Evolutionary conservation across 2,113 vertebrate genomes (phyloP).

Genomic region (Vicugna pacos): DNA sequence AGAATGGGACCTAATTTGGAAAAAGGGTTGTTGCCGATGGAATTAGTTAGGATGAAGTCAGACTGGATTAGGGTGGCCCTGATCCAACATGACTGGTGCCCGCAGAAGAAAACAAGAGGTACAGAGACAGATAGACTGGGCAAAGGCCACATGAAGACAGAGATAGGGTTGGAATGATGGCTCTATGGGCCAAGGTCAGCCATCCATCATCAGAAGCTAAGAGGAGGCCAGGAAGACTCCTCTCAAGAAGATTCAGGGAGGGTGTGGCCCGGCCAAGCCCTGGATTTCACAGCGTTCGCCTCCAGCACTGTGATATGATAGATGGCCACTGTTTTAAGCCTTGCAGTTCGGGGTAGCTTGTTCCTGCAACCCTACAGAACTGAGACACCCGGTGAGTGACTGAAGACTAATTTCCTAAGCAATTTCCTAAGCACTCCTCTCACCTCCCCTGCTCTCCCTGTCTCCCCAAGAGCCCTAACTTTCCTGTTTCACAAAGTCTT

Average conservation of each 20-base stretch:
- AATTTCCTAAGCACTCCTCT: neutral
- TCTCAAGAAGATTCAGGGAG: neutral
- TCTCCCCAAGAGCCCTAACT: neutral
- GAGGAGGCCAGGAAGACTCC: neutral
- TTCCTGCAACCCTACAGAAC: neutral
- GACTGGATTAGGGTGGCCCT: neutral
- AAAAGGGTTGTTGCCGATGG: neutral
- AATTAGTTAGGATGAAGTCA: neutral
- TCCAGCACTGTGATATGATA: neutral
- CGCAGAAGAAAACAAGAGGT: neutral
- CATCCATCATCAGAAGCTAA: neutral
- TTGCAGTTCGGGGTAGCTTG: neutral
- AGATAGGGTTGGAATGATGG: neutral
- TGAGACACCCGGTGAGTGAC: neutral
- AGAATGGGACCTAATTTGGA: neutral
- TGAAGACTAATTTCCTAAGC: neutral
- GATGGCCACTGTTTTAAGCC: neutral
- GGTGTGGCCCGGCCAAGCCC: neutral
- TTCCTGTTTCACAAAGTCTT: neutral
- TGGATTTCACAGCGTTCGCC: neutral
- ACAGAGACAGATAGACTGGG: accelerated
- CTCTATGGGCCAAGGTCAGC: neutral
- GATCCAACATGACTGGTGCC: neutral
- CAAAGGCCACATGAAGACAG: neutral
- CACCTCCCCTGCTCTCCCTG: neutral